phyloP scores from a whole-genome alignment of 2,888 invertebrate genomes.

The Apamea epomidion region DNA sequence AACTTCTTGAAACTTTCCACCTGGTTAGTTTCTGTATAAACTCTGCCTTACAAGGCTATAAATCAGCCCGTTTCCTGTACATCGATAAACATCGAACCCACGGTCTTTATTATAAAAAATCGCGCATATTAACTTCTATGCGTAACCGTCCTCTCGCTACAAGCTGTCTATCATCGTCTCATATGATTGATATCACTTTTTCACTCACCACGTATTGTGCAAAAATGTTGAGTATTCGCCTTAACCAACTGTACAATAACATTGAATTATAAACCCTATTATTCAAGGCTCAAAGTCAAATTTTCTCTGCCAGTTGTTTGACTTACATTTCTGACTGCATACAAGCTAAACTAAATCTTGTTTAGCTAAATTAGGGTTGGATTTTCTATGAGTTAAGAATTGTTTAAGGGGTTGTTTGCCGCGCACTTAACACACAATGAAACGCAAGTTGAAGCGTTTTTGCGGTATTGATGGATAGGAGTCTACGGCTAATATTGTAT shows the following conservation, averaged over 20 bases:
- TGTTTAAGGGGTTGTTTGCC: slow-evolving; percentile 78
- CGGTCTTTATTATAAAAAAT: slow-evolving; percentile 61
- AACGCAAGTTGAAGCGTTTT: slow-evolving; percentile 79
- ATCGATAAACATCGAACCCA: slow-evolving; percentile 53
- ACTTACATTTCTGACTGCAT: not conserved
- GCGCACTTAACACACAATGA: slow-evolving; percentile 81
- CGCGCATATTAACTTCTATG: slow-evolving; percentile 59
- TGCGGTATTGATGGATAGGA: slow-evolving; percentile 80
- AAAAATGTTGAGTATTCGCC: slow-evolving; percentile 76
- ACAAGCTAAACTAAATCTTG: slow-evolving; percentile 30
- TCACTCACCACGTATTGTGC: slow-evolving; percentile 75
- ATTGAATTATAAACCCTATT: slow-evolving; percentile 33
- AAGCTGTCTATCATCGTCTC: slow-evolving; percentile 84
- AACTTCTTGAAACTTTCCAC: slow-evolving; percentile 30
- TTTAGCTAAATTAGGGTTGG: slow-evolving; percentile 43
- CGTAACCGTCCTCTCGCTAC: slow-evolving; percentile 64
- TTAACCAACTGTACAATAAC: slow-evolving; percentile 59
- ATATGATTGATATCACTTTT: slow-evolving; percentile 88
- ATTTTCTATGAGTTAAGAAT: slow-evolving; percentile 72
- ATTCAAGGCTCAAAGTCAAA: not conserved
- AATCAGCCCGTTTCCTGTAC: slow-evolving; percentile 59
- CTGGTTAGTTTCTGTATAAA: slow-evolving; percentile 28
- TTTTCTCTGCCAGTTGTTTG: slow-evolving; percentile 24
- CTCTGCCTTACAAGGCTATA: slow-evolving; percentile 38
- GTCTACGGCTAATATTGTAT: slow-evolving; percentile 79